Percentiles rank a stretch among this genome's conserved stretches.
Evolutionary conservation across 2,797 vertebrate genomes (phyloP).

Genomic region (Semaprochilodus insignis): DNA sequence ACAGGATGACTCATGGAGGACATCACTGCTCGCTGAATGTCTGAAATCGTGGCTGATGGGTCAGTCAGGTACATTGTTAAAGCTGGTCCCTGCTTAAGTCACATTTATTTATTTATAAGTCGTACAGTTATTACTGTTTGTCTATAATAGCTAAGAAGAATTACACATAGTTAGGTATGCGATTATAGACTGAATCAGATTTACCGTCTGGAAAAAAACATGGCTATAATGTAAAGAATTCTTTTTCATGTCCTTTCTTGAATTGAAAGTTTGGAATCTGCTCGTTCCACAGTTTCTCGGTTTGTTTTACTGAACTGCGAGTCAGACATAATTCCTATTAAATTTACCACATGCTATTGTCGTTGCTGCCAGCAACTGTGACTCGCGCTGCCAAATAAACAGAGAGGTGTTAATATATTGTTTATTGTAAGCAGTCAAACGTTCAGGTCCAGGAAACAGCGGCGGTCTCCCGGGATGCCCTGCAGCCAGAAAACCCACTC

Average conservation of each 20-base stretch:
- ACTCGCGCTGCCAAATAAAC: not conserved
- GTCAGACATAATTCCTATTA: not conserved
- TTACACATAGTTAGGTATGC: too few relatives aligned
- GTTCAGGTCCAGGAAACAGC: not conserved
- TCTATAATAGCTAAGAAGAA: too few relatives aligned
- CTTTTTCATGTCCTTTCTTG: not conserved
- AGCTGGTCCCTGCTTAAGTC: too few relatives aligned
- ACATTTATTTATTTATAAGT: too few relatives aligned
- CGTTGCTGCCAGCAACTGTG: not conserved
- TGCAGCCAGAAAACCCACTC: not conserved
- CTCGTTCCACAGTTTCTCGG: not conserved
- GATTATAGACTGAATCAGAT: too few relatives aligned
- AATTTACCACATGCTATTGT: not conserved
- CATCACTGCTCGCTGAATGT: too few relatives aligned
- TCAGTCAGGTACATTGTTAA: too few relatives aligned
- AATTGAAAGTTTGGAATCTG: not conserved
- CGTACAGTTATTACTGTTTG: too few relatives aligned
- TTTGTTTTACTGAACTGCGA: not conserved
- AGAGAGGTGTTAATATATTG: not conserved
- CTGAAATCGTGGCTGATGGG: too few relatives aligned
- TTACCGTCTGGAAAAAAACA: too few relatives aligned
- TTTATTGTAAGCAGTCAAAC: not conserved
- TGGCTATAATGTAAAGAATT: too few relatives aligned
- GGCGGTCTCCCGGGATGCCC: not conserved
- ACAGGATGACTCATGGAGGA: too few relatives aligned